A percentile compares a stretch with the other conserved stretches of the same genome.
Conservation (phyloP, 2,888 invertebrate genomes). For the Eilema sororculum region DNA sequence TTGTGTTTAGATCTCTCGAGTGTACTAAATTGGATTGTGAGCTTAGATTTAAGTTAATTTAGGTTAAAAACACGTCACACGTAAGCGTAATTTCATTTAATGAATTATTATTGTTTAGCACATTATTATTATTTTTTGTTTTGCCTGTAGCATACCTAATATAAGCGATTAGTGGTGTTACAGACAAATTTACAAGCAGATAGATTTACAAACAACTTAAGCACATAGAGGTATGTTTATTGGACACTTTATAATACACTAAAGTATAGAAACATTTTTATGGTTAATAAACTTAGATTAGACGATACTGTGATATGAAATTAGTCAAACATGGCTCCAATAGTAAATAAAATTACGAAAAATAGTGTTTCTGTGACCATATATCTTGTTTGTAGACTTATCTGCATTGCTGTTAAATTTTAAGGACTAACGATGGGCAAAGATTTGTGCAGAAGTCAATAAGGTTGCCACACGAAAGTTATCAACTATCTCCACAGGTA, state of each 20-base stretch:
- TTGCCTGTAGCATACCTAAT: constrained; percentile 7
- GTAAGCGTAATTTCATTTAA: constrained; percentile 25
- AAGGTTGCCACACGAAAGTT: not conserved
- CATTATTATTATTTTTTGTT: constrained; percentile 16
- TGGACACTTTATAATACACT: constrained; percentile 3
- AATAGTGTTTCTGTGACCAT: constrained; percentile 15
- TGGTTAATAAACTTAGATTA: constrained; percentile 36
- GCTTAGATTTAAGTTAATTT: constrained; percentile 43
- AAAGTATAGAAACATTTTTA: constrained; percentile 15
- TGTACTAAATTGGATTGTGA: constrained; percentile 55
- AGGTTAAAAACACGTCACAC: constrained; percentile 25
- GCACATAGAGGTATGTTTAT: constrained; percentile 5
- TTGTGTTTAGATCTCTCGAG: constrained; percentile 73
- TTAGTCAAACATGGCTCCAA: constrained; percentile 49
- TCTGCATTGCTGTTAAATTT: constrained; percentile 38
- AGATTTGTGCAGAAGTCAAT: constrained; percentile 4
- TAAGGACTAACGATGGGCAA: constrained; percentile 13
- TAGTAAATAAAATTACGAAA: constrained; percentile 31
- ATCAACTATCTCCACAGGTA: not conserved
- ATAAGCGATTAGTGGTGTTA: constrained; percentile 1
- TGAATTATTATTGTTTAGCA: constrained; percentile 23
- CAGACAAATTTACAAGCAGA: constrained; percentile 27
- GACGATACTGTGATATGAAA: constrained; percentile 72
- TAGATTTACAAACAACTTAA: constrained; percentile 39
- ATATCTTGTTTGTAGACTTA: constrained; percentile 39